Base-by-base conservation (phyloP, 1,140 invertebrate species). In the Drosophila nigrodunni region DNA sequence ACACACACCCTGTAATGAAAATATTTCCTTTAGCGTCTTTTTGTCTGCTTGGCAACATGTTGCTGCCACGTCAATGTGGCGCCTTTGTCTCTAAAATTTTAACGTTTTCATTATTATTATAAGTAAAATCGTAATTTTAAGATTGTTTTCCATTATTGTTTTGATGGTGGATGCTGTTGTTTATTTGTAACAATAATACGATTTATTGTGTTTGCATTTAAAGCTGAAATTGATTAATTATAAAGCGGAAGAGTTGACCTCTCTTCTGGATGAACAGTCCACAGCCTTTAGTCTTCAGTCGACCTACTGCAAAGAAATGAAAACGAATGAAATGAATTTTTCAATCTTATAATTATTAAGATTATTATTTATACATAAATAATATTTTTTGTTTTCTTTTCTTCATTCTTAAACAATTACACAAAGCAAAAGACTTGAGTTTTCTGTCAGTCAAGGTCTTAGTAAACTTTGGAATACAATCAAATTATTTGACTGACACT, bases 1-100 rank as follows among this genome's bases (percentile, higher is more conserved):
- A 59, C 30, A 70, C 37, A 60, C 37, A 46, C 49, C 46, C 7
- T n/a, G 15, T 15, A 37, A 30, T 75, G 37, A n/a, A 55, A 66
- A 69, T 60, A 50, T 68, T 57, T 41, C 62, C 70, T 62, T 69
- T 64, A 54, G 50, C 30, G 21, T 57, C 10, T 21, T 35, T 35
- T 39, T 43, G 55, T 37, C 46, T 62, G 18, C 3, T 50, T 44
- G 74, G 70, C 78, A 80, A 83, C 81, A 83, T 83, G 82, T 70
- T 80, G 73, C 62, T 67, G 72, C 52, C 80, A 55, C 57, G 83
- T 87, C 83, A 88, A 74, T 77, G 73, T 83, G 83, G 68, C 77
- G 80, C 83, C 83, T 87, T 87, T 87, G 83, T 88, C 83, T 87
- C 83, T 69, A 83, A 88, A 87, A 88, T 87, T 74, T 88, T 50